These are phyloP conservation scores for Amiota minor DNA, from an alignment of 2,888 invertebrate species.

Conservation along the genomic window DNA sequence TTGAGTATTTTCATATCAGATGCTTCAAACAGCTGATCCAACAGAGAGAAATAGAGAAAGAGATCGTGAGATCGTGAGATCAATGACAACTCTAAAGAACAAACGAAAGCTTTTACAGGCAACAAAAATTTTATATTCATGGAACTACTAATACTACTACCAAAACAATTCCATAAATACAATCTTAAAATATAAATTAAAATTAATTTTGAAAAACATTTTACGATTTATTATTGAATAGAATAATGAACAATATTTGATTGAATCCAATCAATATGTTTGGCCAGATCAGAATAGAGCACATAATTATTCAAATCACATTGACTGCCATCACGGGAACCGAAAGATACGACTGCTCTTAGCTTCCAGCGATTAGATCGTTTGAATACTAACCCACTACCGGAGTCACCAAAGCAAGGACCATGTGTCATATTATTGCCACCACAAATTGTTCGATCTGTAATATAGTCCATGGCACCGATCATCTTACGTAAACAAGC, in stretches of 20 bases:
- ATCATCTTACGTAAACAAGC: constrained; percentile 51
- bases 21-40: too few relatives aligned
- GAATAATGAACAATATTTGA: constrained; percentile 63
- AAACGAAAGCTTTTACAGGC: too few relatives aligned
- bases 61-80: too few relatives aligned
- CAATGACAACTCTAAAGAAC: too few relatives aligned
- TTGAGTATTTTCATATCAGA: too few relatives aligned
- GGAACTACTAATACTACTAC: too few relatives aligned
- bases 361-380: constrained; percentile 71
- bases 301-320: constrained; percentile 78
- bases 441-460: constrained; percentile 64
- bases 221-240: not conserved
- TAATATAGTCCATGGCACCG: constrained; percentile 53
- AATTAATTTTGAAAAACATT: too few relatives aligned
- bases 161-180: too few relatives aligned
- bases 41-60: too few relatives aligned
- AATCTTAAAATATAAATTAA: too few relatives aligned
- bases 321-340: constrained; percentile 66
- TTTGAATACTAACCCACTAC: constrained; percentile 75
- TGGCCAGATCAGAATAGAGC: constrained; percentile 79
- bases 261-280: constrained; percentile 75
- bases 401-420: constrained; percentile 76
- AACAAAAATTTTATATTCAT: too few relatives aligned
- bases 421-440: constrained; percentile 66
- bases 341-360: constrained; percentile 74